Conservation (phyloP, 2,797 vertebrate genomes). For the Oreochromis grahami region DNA sequence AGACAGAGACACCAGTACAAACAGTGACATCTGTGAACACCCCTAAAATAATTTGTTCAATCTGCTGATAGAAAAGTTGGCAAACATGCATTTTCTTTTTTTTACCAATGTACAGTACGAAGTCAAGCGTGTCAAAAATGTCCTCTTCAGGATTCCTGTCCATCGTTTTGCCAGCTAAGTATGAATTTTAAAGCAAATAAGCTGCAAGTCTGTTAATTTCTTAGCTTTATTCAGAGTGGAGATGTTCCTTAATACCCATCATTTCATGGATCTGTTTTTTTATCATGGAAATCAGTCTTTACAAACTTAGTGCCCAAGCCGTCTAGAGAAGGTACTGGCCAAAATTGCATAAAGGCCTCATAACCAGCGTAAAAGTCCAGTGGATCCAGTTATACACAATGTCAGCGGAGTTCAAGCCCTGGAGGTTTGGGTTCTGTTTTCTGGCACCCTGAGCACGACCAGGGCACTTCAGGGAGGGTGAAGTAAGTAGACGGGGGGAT, state of each 20-base stretch:
- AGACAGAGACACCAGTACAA: neutral
- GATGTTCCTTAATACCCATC: neutral
- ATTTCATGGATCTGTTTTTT: neutral
- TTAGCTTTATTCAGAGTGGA: neutral
- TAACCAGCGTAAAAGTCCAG: neutral
- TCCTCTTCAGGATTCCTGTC: slow-evolving; percentile 7
- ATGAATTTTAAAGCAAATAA: slow-evolving; percentile 42
- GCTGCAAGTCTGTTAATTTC: neutral
- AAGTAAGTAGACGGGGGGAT: neutral
- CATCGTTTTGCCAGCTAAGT: neutral
- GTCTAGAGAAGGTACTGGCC: neutral
- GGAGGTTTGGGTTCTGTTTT: neutral
- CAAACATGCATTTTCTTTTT: neutral
- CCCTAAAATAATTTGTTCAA: neutral
- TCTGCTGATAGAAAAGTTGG: neutral
- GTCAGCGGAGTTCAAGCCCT: neutral
- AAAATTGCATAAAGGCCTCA: neutral
- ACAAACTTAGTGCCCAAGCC: neutral
- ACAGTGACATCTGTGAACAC: neutral
- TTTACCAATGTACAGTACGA: neutral
- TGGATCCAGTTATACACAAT: neutral
- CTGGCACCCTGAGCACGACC: neutral
- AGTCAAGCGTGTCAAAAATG: neutral
- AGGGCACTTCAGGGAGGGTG: neutral
- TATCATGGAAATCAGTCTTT: neutral